phyloP scores from a whole-genome alignment of 2,113 vertebrate genomes.

The Uria lomvia region DNA sequence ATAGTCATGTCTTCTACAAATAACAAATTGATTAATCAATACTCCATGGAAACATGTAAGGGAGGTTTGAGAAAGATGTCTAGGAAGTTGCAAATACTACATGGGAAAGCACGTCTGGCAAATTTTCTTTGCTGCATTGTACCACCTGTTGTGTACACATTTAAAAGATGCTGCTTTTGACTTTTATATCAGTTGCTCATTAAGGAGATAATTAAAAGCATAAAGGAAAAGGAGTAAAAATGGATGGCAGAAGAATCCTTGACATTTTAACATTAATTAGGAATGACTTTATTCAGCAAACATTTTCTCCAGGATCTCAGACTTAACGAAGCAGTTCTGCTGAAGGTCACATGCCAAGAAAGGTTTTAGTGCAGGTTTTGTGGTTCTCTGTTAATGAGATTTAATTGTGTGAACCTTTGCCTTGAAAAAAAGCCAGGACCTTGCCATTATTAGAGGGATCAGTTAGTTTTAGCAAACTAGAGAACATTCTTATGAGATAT shows the following conservation, averaged over 20 bases:
- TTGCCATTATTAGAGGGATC: not conserved
- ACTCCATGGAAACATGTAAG: not conserved
- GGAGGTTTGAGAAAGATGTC: not conserved
- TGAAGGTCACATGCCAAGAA: constrained; percentile 14
- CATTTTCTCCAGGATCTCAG: constrained; percentile 29
- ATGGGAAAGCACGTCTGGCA: not conserved
- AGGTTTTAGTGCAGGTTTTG: not conserved
- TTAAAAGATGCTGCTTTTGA: constrained; percentile 9
- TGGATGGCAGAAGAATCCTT: not conserved
- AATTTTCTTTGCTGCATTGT: not conserved
- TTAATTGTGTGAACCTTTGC: constrained; percentile 7
- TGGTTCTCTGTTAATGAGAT: constrained; percentile 13
- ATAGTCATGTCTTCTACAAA: not conserved
- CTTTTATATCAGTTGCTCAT: not conserved
- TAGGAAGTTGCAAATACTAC: not conserved
- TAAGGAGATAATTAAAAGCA: constrained; percentile 22
- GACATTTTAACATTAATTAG: constrained; percentile 58
- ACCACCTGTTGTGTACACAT: not conserved
- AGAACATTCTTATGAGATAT: not conserved
- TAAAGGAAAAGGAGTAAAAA: constrained; percentile 6
- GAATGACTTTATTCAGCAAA: constrained; percentile 48
- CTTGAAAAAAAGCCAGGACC: constrained; percentile 12
- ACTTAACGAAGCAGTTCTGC: constrained; percentile 54
- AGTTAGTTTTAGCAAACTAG: not conserved
- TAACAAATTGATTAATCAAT: not conserved